Evolutionary conservation across 2,888 invertebrate species (phyloP).

Genomic region (Heliconius hortense): DNA sequence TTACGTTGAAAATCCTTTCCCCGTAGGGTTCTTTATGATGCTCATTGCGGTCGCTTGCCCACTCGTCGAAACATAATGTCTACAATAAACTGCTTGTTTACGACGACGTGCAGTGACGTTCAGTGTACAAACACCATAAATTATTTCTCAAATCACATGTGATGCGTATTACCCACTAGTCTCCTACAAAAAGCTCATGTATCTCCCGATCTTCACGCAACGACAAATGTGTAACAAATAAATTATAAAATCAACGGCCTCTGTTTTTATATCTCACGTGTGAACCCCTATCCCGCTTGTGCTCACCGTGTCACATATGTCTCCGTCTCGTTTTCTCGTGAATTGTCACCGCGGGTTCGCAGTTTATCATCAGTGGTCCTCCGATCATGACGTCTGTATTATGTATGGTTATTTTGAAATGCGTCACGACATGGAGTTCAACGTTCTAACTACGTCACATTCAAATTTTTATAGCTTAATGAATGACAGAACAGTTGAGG

Average conservation of each 20-base stretch:
- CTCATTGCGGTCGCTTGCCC: slow-evolving; percentile 53
- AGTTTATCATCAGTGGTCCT: slow-evolving; percentile 74
- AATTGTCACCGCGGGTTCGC: slow-evolving; percentile 65
- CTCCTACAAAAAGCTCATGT: slow-evolving; percentile 78
- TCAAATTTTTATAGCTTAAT: slow-evolving; percentile 22
- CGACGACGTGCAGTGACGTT: slow-evolving; percentile 66
- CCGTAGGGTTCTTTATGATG: slow-evolving; percentile 45
- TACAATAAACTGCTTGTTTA: slow-evolving; percentile 62
- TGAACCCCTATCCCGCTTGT: slow-evolving; percentile 55
- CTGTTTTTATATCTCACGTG: slow-evolving; percentile 73
- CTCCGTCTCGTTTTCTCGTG: slow-evolving; percentile 55
- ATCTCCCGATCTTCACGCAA: slow-evolving; percentile 81
- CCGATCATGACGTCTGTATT: slow-evolving; percentile 75
- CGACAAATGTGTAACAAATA: slow-evolving; percentile 82
- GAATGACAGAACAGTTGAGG: slow-evolving; percentile 21
- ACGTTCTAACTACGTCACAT: slow-evolving; percentile 53
- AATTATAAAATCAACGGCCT: slow-evolving; percentile 80
- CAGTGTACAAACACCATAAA: slow-evolving; percentile 76
- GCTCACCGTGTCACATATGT: slow-evolving; percentile 48
- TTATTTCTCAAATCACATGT: slow-evolving; percentile 79
- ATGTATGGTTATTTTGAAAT: slow-evolving; percentile 49
- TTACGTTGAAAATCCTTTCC: slow-evolving; percentile 43
- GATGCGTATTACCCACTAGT: slow-evolving; percentile 74
- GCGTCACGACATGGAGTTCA: slow-evolving; percentile 62
- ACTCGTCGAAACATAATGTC: slow-evolving; percentile 52